Percentiles rank a stretch among this genome's conserved stretches.
These are phyloP conservation scores for Xiphophorus birchmanni DNA, from an alignment of 2,797 vertebrate genomes.

Conservation along the genomic window DNA sequence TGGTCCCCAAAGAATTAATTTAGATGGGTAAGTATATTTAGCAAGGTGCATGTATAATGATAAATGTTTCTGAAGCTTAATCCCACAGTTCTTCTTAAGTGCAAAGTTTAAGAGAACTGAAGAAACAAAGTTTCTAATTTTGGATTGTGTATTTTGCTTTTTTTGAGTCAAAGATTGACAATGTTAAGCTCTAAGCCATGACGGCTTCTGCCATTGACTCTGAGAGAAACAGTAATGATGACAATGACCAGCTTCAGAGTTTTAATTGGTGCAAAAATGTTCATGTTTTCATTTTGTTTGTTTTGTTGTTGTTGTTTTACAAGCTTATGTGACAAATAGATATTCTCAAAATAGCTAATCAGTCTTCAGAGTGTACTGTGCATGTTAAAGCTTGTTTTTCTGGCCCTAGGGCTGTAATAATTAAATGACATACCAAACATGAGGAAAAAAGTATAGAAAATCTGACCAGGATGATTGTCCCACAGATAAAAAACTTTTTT, in stretches of 20 bases:
- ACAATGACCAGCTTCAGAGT: not conserved
- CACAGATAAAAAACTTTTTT: not conserved
- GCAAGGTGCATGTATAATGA: not conserved
- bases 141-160: not conserved
- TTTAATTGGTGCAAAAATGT: not conserved
- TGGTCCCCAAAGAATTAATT: not conserved
- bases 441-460: not conserved
- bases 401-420: not conserved
- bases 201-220: not conserved
- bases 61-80: not conserved
- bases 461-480: not conserved
- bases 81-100: not conserved
- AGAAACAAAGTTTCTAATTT: not conserved
- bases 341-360: not conserved
- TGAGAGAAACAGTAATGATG: not conserved
- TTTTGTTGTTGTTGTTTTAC: too few species aligned
- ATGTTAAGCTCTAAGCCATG: not conserved
- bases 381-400: not conserved
- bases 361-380: not conserved
- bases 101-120: not conserved
- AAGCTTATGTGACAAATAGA: not conserved
- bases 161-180: not conserved
- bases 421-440: not conserved
- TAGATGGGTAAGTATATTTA: not conserved
- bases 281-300: too few species aligned